A percentile compares a stretch with the other conserved stretches of the same genome.
Conservation (phyloP, 2,113 vertebrate genomes). For the Ciconia boyciana region DNA sequence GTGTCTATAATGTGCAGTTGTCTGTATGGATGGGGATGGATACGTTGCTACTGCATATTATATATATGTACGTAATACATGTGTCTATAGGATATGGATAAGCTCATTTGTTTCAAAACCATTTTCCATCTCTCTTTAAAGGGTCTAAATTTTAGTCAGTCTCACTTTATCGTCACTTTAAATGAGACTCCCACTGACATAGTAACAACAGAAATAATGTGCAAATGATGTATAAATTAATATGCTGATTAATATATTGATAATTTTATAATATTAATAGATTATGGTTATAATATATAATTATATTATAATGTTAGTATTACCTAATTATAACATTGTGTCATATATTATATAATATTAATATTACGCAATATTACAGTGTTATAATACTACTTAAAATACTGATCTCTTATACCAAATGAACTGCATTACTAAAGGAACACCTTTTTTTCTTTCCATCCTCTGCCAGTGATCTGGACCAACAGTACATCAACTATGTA, state of each 20-base stretch:
- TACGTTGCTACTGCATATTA: neutral
- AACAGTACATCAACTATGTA: slow-evolving; percentile 93
- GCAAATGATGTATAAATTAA: neutral
- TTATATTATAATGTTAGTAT: neutral
- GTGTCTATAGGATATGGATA: neutral
- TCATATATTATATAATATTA: neutral
- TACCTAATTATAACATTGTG: neutral
- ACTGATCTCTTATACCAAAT: neutral
- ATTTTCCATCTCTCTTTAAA: neutral
- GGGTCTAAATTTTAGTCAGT: neutral
- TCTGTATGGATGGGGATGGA: neutral
- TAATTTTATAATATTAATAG: neutral
- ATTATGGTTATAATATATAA: neutral
- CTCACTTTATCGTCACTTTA: neutral
- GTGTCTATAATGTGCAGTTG: neutral
- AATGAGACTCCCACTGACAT: neutral
- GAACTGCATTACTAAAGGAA: neutral
- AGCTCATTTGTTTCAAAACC: neutral
- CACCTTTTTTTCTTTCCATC: neutral
- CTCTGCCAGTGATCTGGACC: slow-evolving; percentile 84
- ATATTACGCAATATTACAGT: neutral
- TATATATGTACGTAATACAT: neutral
- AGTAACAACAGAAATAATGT: neutral
- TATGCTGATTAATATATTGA: neutral
- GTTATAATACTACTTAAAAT: neutral